Percentiles rank a stretch among this genome's conserved stretches.
These are phyloP conservation scores for Uloborus diversus DNA, from an alignment of 1,140 invertebrate genomes.

Conservation along the genomic window DNA sequence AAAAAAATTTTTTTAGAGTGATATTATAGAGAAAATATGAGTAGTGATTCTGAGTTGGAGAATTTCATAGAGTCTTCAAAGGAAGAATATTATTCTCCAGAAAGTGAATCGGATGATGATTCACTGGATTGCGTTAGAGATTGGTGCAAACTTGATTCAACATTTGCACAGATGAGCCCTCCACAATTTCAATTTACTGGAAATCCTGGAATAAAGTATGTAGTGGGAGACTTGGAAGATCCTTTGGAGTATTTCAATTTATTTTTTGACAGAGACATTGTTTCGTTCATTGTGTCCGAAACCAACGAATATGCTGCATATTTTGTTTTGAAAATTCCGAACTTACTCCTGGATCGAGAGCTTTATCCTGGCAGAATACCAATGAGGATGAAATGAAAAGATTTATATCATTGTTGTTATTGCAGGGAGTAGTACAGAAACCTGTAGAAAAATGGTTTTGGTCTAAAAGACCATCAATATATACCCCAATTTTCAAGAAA, in stretches of 20 bases:
- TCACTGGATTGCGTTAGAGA: neutral
- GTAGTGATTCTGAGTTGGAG: neutral
- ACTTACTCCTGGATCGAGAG: neutral
- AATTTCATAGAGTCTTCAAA: neutral
- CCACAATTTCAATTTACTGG: neutral
- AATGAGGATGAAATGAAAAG: neutral
- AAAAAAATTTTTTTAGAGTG: too few relatives aligned
- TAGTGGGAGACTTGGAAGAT: neutral
- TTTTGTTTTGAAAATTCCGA: neutral
- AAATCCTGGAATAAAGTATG: neutral
- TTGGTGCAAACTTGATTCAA: neutral
- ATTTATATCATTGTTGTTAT: neutral
- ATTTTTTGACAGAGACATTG: neutral
- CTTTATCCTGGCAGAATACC: neutral
- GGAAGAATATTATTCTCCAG: neutral
- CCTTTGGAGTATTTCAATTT: neutral
- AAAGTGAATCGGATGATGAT: neutral
- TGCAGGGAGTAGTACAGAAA: neutral
- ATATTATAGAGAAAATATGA: too few relatives aligned
- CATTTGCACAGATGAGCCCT: neutral
- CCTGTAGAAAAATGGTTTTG: neutral
- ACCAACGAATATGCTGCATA: neutral
- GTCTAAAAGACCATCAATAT: neutral
- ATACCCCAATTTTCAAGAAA: neutral
- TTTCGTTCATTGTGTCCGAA: neutral